Evolutionary conservation across 1,140 invertebrate species (phyloP), one percentile per base, ranked within the genome.

Genomic region (Drosophila nikananu): DNA sequence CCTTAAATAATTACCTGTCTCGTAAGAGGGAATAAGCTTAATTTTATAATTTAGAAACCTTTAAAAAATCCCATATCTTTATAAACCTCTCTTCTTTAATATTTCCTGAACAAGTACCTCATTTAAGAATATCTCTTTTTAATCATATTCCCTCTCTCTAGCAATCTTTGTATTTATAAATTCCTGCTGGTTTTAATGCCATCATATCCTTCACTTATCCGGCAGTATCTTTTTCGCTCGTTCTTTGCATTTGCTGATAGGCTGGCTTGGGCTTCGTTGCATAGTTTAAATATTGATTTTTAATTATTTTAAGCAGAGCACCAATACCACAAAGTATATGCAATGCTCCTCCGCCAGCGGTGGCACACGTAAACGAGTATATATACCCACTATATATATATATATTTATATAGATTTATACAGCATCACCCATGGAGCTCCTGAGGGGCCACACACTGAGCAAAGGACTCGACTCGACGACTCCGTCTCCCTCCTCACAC

Each of bases 241-340:
- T 62, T 19, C 62, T 62, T 65, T 65, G 21, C 41, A 5, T 66
- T 65, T 23, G 37, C 46, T 74, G 39, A 48, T 64, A 48, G 62
- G 55, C 65, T 25, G 32, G 17, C 49, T 32, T 0, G 44, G 23
- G 13, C 54, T 71, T 30, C 46, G 46, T 58, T 80, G 77, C 70
- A 90, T 70, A 77, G 86, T 90, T 86, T 80, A 86, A 90, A 90
- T 90, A 90, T 91, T 90, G 86, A 90, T 91, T 90, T 90, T 86
- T 91, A 90, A 90, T 90, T 90, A 90, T 84, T 89, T 89, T 90
- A 90, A 90, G 86, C 86, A 89, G 54, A 57, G 81, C 81, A 68
- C 41, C 75, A 67, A 67, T 70, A 70, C 75, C 86, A 70, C 82
- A 79, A 84, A 89, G 81, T 90, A 89, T 84, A 89, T 89, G 84